phyloP scores from a whole-genome alignment of 2,888 invertebrate genomes.

The Ectropis crepuscularia region DNA sequence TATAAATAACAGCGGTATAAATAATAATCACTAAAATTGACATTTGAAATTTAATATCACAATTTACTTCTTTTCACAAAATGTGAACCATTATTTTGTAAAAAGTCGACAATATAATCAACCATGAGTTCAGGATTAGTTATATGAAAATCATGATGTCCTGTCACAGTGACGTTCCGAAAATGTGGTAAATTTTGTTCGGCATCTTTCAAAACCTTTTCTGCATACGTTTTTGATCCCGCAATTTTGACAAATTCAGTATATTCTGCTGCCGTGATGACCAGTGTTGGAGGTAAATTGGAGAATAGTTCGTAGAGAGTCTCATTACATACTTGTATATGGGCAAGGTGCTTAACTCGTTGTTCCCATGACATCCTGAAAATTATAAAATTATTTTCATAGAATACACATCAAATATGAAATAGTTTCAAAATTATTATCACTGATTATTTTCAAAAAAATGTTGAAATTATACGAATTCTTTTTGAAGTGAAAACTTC shows the following conservation, averaged over 20 bases:
- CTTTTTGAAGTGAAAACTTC: too few relatives aligned
- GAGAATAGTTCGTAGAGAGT: background rate
- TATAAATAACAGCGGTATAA: too few relatives aligned
- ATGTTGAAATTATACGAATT: too few relatives aligned
- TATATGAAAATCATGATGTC: slow-evolving; percentile 3
- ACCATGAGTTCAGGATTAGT: slow-evolving; percentile 3
- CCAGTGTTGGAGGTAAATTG: slow-evolving; percentile 4
- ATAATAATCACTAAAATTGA: too few relatives aligned
- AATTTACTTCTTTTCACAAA: background rate
- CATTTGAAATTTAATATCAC: background rate
- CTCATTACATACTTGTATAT: slow-evolving; percentile 1
- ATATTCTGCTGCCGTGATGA: slow-evolving; percentile 1
- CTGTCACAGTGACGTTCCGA: background rate
- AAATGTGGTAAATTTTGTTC: background rate
- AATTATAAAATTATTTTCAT: background rate
- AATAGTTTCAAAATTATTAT: too few relatives aligned
- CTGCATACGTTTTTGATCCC: background rate
- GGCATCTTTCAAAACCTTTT: background rate
- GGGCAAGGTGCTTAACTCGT: slow-evolving; percentile 1
- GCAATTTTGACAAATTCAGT: background rate
- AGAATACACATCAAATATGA: background rate
- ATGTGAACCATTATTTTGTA: background rate
- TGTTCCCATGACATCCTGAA: slow-evolving; percentile 10
- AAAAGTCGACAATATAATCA: slow-evolving; percentile 2
- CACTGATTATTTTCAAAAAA: too few relatives aligned